A percentile compares a stretch with the other conserved stretches of the same genome.
These are phyloP conservation scores for Atlantisia rogersi DNA, from an alignment of 2,113 vertebrate species.

Conservation along the genomic window DNA sequence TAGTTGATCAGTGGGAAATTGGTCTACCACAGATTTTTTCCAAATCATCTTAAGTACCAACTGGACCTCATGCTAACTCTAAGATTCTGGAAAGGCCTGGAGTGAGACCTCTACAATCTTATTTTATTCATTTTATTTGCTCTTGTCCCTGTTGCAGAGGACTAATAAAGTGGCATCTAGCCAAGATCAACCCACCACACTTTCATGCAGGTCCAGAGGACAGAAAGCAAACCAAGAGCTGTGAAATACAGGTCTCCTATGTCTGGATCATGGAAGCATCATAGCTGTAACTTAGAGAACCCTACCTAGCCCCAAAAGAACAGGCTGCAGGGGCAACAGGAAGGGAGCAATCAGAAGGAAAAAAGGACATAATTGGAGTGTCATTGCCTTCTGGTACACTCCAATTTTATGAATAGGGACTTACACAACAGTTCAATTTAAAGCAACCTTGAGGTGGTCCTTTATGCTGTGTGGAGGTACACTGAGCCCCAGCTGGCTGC, in stretches of 20 bases:
- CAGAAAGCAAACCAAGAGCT: not conserved
- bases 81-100: not conserved
- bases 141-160: too few relatives aligned
- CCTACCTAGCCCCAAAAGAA: not conserved
- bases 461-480: not conserved
- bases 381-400: not conserved
- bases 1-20: not conserved
- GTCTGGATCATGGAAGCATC: not conserved
- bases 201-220: not conserved
- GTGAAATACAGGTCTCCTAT: not conserved
- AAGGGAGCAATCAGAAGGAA: not conserved
- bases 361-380: not conserved
- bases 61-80: not conserved
- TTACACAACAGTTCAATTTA: not conserved
- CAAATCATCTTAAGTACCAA: not conserved
- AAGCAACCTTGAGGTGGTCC: not conserved
- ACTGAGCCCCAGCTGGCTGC: not conserved
- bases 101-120: not conserved
- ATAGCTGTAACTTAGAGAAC: not conserved
- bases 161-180: too few relatives aligned
- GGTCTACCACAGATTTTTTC: not conserved
- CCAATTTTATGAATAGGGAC: not conserved
- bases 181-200: too few relatives aligned
- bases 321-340: not conserved
- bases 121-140: too few relatives aligned